Base-by-base conservation (phyloP, 2,113 vertebrate genomes). In the Morone chrysops region DNA sequence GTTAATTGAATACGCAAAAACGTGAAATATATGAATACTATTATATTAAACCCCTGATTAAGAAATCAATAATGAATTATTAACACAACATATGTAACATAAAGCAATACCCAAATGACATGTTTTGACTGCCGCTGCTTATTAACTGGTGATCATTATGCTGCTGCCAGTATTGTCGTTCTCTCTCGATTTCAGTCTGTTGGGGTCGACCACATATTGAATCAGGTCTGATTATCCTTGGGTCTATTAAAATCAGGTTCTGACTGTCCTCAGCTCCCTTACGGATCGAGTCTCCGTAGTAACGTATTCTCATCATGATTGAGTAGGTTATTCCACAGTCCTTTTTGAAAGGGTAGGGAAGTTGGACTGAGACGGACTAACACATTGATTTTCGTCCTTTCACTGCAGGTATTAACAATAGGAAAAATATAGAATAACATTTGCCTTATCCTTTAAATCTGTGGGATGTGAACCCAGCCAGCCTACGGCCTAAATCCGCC, bases 371-470 rank as follows among this genome's bases (percentile, higher is more conserved):
- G 17, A 60, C 1, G 7, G 40, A 12, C 16, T 12, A 50, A 74
- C 43, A 38, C n/a, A 17, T 72, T 48, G 57, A 40, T 59, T 63
- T 41, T 71, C 0, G 2, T 75, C 13, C n/a, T 57, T 68, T 62
- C 2, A 2, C 8, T 10, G 45, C 18, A 43, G 79, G 48, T 75
- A 75, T 75, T 51, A 48, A 62, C 60, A 47, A 45, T n/a, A 25
- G 47, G n/a, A 70, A 77, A 12, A 50, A 62, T 9, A 62, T 3
- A 4, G 17, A 56, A 53, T 9, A 41, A 4, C 51, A 43, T 1
- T 50, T 18, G 36, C 54, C 50, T 72, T 59, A 67, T 85, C 82
- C 69, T 76, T 81, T 67, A 80, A 68, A 81, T 38, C 57, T 71
- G 59, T 6, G 9, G 45, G 53, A 81, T 22, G 12, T 48, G 0